Conservation (phyloP, 1,140 invertebrate species). For the Drosophila subpulchrella region DNA sequence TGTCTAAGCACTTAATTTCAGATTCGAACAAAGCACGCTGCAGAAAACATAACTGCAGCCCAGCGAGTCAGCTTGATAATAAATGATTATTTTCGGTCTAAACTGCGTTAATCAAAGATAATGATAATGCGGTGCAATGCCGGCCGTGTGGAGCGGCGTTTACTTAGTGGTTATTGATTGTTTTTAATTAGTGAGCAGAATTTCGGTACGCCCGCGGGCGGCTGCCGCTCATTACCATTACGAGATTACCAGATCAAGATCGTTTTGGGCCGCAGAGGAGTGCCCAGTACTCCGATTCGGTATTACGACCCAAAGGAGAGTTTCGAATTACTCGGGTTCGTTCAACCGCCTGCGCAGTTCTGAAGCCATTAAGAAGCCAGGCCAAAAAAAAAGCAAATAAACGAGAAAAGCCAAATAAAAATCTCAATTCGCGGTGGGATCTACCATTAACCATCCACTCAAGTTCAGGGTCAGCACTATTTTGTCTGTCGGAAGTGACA, state of each 20-base stretch:
- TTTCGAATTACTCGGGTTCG: conserved; percentile 44
- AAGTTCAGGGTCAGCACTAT: conserved; percentile 70
- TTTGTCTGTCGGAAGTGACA: conserved; percentile 76
- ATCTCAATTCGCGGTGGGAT: conserved; percentile 1
- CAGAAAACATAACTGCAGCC: conserved; percentile 36
- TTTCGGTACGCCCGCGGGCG: conserved; percentile 44
- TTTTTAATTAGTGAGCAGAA: conserved; percentile 76
- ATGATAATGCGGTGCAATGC: conserved; percentile 68
- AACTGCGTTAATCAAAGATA: conserved; percentile 78
- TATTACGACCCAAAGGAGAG: conserved; percentile 22
- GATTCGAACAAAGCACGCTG: conserved; percentile 22
- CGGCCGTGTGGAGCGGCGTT: conserved; percentile 25
- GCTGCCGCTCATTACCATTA: conserved; percentile 54
- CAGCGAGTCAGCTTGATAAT: conserved; percentile 61
- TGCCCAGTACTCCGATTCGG: conserved; percentile 26
- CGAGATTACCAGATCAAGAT: conserved; percentile 57
- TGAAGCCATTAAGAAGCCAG: conserved; percentile 20
- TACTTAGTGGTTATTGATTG: conserved; percentile 69
- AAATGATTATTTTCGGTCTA: conserved; percentile 78
- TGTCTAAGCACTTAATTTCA: conserved; percentile 72
- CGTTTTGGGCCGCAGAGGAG: conserved; percentile 43
- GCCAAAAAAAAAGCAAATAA: conserved; percentile 7
- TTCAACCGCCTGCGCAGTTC: conserved; percentile 58
- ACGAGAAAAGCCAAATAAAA: conserved; percentile 6
- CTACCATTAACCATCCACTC: conserved; percentile 15